Evolutionary conservation across 2,888 invertebrate genomes (phyloP).

Genomic region (Eupithecia vulgata): DNA sequence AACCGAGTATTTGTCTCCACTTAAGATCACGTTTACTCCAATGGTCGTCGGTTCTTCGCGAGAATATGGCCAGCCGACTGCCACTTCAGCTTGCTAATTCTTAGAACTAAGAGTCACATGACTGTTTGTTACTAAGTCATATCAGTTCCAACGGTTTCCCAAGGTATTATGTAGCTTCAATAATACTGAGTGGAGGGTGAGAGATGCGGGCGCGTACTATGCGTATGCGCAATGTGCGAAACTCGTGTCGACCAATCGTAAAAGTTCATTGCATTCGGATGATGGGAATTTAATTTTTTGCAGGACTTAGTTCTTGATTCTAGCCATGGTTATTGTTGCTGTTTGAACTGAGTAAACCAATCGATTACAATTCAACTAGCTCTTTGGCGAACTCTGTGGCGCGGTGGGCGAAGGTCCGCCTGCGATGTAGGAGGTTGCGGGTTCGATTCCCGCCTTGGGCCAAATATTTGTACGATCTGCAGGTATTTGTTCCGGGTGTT

Average conservation of each 20-base stretch:
- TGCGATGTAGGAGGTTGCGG: too few relatives aligned
- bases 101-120: background rate
- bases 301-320: background rate
- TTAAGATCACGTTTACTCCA: too few relatives aligned
- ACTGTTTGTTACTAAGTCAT: constrained; percentile 24
- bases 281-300: constrained; percentile 12
- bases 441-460: too few relatives aligned
- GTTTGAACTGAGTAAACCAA: background rate
- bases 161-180: constrained; percentile 53
- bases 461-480: too few relatives aligned
- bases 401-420: too few relatives aligned
- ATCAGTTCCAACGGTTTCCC: constrained; percentile 36
- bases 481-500: too few relatives aligned
- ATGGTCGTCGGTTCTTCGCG: too few relatives aligned
- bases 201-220: constrained; percentile 66
- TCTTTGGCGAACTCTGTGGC: too few relatives aligned
- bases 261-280: constrained; percentile 19
- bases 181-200: constrained; percentile 56
- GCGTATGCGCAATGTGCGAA: constrained; percentile 45
- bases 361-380: background rate
- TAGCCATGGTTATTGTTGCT: background rate
- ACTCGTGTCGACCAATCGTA: constrained; percentile 27
- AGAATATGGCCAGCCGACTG: too few relatives aligned
- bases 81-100: too few relatives aligned
- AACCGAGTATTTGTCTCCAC: too few relatives aligned